Conservation (phyloP, 2,888 invertebrate species). For the Nomada lathburiana region DNA sequence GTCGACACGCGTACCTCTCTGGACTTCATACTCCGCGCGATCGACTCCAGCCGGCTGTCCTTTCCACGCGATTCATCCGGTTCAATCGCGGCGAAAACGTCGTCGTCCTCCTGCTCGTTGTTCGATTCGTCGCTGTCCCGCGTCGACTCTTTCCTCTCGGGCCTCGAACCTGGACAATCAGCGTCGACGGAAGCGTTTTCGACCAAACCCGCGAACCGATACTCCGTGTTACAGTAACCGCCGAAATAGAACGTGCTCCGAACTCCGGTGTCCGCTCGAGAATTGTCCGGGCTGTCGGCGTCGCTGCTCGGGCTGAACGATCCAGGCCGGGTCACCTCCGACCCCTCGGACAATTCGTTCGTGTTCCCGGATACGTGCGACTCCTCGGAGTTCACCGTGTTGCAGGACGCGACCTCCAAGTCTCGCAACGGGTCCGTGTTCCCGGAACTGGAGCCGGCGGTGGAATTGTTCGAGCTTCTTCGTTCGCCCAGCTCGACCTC, state of each 20-base stretch:
- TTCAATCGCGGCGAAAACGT: slow-evolving; percentile 16
- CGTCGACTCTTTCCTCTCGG: background rate
- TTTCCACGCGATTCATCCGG: background rate
- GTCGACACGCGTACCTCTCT: background rate
- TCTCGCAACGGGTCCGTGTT: background rate
- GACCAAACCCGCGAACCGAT: background rate
- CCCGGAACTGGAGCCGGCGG: background rate
- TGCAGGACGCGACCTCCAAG: background rate
- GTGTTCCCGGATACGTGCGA: background rate
- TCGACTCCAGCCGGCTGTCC: background rate
- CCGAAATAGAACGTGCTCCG: background rate
- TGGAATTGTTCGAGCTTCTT: too few relatives aligned
- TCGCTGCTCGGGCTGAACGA: background rate
- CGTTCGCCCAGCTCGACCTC: background rate
- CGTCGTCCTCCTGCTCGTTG: background rate
- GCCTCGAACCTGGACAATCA: too few relatives aligned
- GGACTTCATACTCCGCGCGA: background rate
- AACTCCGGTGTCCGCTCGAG: background rate
- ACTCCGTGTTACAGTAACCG: background rate
- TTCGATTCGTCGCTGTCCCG: background rate
- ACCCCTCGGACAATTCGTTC: background rate
- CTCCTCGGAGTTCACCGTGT: background rate
- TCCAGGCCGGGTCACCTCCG: background rate
- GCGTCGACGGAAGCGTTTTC: background rate
- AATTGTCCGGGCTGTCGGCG: background rate